Conservation (phyloP, 1,140 invertebrate genomes). For the Cydia fagiglandana region DNA sequence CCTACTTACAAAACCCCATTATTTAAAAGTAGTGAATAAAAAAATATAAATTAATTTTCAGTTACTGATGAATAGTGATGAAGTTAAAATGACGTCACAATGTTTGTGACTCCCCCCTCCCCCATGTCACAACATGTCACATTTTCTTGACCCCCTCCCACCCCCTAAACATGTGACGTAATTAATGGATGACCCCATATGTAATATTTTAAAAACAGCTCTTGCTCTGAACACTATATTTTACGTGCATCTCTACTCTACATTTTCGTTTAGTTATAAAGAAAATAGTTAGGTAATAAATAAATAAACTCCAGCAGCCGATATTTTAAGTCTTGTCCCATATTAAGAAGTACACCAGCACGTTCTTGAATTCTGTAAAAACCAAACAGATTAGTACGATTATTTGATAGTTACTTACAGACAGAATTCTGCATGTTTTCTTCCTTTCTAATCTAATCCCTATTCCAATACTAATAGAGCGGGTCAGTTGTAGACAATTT, state of each 20-base stretch:
- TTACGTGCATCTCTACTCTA: not conserved
- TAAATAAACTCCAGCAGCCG: conserved; percentile 35
- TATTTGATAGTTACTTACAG: not conserved
- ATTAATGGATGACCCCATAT: no score
- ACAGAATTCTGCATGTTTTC: not conserved
- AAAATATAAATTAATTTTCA: no score
- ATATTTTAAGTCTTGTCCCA: conserved; percentile 54
- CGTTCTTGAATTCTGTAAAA: conserved; percentile 74
- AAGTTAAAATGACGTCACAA: no score
- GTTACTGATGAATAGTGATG: no score
- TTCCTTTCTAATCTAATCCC: not conserved
- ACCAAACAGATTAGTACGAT: not conserved
- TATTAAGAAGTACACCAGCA: conserved; percentile 69
- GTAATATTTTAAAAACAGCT: no score
- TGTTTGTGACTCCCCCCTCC: no score
- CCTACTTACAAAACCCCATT: no score
- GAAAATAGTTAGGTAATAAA: conserved; percentile 36
- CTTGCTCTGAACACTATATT: not conserved
- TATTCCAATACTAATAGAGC: not conserved
- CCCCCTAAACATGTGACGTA: no score
- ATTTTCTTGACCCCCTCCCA: no score
- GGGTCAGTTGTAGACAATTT: no score
- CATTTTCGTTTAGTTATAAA: not conserved
- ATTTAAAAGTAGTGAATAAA: no score
- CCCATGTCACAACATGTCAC: no score